phyloP scores from a whole-genome alignment of 2,888 invertebrate genomes.

The Drepana falcataria region DNA sequence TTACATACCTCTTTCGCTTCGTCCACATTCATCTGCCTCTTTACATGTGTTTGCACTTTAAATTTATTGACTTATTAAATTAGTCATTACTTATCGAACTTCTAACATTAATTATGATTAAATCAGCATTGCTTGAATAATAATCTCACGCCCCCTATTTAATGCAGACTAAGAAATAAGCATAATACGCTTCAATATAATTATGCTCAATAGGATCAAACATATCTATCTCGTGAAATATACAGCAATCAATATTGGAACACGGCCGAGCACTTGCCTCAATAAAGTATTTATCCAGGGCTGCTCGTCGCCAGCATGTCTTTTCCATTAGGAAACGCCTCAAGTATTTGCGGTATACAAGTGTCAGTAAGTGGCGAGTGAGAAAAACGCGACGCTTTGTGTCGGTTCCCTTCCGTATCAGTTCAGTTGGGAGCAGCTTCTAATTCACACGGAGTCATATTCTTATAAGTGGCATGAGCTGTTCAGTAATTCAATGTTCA shows the following conservation, averaged over 20 bases:
- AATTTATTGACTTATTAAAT: no score
- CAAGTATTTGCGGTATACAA: conserved; percentile 72
- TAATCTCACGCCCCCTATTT: no score
- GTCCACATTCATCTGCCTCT: no score
- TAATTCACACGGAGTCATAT: conserved; percentile 14
- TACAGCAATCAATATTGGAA: conserved; percentile 47
- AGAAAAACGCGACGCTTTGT: conserved; percentile 49
- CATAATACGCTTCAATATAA: no score
- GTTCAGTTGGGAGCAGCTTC: conserved; percentile 4
- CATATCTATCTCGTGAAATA: background rate
- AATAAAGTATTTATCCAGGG: conserved; percentile 75
- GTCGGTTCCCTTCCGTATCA: conserved; percentile 12
- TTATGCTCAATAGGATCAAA: background rate
- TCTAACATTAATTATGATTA: no score
- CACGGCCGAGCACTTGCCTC: conserved; percentile 62
- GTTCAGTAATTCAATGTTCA: no score
- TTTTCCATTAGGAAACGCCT: conserved; percentile 75
- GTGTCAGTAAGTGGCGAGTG: conserved; percentile 61
- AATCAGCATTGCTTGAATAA: no score
- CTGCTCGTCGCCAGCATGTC: conserved; percentile 66
- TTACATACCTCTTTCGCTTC: no score
- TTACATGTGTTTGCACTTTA: no score
- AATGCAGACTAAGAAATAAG: no score
- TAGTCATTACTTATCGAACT: no score
- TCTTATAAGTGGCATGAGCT: background rate